These are phyloP conservation scores for Harpagifer antarcticus DNA, from an alignment of 2,797 vertebrate species.

Conservation along the genomic window DNA sequence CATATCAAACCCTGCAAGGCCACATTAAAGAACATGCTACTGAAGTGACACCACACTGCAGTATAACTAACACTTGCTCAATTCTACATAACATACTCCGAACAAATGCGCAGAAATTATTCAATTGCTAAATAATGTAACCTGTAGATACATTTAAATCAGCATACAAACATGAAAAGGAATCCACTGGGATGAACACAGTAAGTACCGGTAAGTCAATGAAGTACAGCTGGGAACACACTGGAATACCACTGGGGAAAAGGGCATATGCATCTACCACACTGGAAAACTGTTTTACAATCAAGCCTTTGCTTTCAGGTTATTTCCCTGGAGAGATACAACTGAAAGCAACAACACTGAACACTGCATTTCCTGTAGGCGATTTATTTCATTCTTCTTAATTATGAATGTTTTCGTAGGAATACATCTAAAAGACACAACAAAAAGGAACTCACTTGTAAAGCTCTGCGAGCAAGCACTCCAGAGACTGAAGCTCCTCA, in stretches of 20 bases:
- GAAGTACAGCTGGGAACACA: not conserved
- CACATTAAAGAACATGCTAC: not conserved
- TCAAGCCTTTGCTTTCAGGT: not conserved
- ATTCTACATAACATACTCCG: not conserved
- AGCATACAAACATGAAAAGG: not conserved
- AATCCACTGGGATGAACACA: too few species aligned
- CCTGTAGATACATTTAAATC: not conserved
- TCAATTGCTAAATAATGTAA: not conserved
- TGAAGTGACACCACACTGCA: not conserved
- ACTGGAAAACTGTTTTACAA: not conserved
- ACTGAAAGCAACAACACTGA: not conserved
- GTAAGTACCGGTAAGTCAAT: not conserved
- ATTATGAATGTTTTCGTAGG: too few species aligned
- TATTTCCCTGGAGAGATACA: not conserved
- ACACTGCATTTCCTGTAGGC: not conserved
- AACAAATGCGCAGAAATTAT: not conserved
- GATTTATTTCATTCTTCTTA: not conserved
- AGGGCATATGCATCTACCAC: not conserved
- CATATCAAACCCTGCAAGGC: not conserved
- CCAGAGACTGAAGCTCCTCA: constrained; percentile 96
- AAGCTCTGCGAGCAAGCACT: constrained; percentile 95
- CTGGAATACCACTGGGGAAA: not conserved
- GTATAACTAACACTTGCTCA: not conserved
- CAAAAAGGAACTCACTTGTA: constrained; percentile 91
- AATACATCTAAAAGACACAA: not conserved